Evolutionary conservation across 2,888 invertebrate genomes (phyloP), one percentile per base, ranked within the genome.

Genomic region (Drosophila infuscata): DNA sequence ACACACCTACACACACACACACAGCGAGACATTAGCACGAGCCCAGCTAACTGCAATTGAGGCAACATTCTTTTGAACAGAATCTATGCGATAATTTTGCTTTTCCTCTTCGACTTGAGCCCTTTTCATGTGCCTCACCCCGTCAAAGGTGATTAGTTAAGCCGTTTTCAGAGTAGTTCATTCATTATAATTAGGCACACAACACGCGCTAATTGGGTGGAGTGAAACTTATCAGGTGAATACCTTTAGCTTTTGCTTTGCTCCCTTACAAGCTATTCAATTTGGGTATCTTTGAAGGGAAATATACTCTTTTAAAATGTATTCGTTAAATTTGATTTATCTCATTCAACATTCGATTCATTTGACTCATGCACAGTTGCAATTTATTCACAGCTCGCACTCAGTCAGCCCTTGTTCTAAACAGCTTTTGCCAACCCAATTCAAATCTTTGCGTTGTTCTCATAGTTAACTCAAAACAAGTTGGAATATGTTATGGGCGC

Each of bases 71-170:
- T 59, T 29, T 54, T 67, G 25, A 35, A 66, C 46, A 35, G n/a
- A 66, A 52, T 32, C n/a, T 25, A 36, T 46, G 25, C 9, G 52
- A 53, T 29, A 35, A 51, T 32, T 20, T n/a, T 54, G 52, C 2
- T 36, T 63, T 38, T 32, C 33, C 48, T 32, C 56, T 49, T 64
- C 6, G 33, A 35, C 53, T 53, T 41, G n/a, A 20, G 32, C 43
- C 29, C 59, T 48, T 69, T 30, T 17, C 64, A 52, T 52, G 43
- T 58, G 68, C 51, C 57, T 43, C 20, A 60, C 52, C 8, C 15
- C 46, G 56, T 59, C 60, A 75, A 53, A 54, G 63, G 53, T 38
- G 60, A 58, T 80, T 72, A 68, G 75, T 75, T 68, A 60, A 59
- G 58, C 33, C 51, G 32, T 30, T 8, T 36, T 46, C 51, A 9